Percentiles rank a stretch among this genome's conserved stretches.
phyloP scores from a whole-genome alignment of 2,888 invertebrate genomes.

The Fabriciana adippe region DNA sequence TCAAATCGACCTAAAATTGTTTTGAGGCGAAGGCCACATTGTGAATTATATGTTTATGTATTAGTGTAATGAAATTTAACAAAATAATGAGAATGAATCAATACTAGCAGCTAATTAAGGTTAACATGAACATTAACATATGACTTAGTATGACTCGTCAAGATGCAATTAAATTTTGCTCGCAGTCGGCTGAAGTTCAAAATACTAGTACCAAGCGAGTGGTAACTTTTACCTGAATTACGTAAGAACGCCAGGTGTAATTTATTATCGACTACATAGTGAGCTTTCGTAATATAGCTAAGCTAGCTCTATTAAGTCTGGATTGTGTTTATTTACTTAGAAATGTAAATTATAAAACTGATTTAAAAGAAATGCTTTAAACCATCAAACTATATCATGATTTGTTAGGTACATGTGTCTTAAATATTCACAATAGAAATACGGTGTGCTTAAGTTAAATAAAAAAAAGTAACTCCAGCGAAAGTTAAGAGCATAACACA shows the following conservation, averaged over 20 bases:
- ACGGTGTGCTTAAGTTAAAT: too few species aligned
- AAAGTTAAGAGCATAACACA: too few species aligned
- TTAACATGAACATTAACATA: conserved; percentile 32
- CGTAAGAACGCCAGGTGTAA: conserved; percentile 72
- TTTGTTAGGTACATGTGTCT: too few species aligned
- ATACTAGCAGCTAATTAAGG: conserved; percentile 35
- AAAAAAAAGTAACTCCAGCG: too few species aligned
- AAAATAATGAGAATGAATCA: conserved; percentile 29
- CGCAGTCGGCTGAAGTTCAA: conserved; percentile 65
- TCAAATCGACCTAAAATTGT: conserved; percentile 64
- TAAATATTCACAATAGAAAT: too few species aligned
- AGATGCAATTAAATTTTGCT: conserved; percentile 39
- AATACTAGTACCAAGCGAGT: conserved; percentile 66
- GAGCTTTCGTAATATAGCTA: conserved; percentile 74
- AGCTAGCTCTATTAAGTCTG: conserved; percentile 51
- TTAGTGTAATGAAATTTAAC: conserved; percentile 32
- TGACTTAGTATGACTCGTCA: conserved; percentile 35
- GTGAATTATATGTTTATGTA: conserved; percentile 35
- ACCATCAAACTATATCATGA: too few species aligned
- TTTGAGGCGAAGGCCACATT: conserved; percentile 64
- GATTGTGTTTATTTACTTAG: conserved; percentile 26
- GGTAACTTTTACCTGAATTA: conserved; percentile 78
- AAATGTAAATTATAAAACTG: neutral
- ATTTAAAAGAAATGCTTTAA: too few species aligned
- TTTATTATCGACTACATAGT: conserved; percentile 75